phyloP scores from a whole-genome alignment of 2,797 vertebrate genomes.

The Onychomys arenicola region DNA sequence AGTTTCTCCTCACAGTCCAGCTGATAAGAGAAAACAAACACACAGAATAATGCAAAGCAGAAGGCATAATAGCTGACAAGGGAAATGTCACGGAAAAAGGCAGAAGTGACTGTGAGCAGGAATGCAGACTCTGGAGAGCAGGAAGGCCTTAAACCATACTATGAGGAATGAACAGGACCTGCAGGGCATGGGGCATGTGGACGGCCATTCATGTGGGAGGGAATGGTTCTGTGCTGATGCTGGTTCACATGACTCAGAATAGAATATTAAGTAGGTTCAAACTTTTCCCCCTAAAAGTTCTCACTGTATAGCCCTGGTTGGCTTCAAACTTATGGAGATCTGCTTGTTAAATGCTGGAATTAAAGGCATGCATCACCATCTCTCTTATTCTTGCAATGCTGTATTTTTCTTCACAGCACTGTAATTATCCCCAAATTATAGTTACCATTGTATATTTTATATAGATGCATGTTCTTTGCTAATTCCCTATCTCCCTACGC shows the following conservation, averaged over 20 bases:
- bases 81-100: neutral
- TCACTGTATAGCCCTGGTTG: neutral
- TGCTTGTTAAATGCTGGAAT: neutral
- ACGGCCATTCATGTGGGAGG: neutral
- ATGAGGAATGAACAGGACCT: neutral
- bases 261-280: neutral
- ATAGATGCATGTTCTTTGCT: neutral
- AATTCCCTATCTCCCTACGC: neutral
- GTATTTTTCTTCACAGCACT: neutral
- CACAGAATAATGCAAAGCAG: neutral
- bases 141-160: neutral
- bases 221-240: accelerated
- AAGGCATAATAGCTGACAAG: neutral
- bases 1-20: neutral
- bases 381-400: neutral
- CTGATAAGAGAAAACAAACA: neutral
- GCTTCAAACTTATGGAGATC: neutral
- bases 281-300: accelerated
- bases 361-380: neutral
- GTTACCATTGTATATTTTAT: neutral
- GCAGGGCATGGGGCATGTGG: neutral
- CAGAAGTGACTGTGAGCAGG: neutral
- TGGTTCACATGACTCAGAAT: neutral
- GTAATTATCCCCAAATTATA: neutral
- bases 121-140: neutral